These are phyloP conservation scores for Speoplatyrhinus poulsoni DNA, from an alignment of 2,113 vertebrate genomes.

Conservation along the genomic window DNA sequence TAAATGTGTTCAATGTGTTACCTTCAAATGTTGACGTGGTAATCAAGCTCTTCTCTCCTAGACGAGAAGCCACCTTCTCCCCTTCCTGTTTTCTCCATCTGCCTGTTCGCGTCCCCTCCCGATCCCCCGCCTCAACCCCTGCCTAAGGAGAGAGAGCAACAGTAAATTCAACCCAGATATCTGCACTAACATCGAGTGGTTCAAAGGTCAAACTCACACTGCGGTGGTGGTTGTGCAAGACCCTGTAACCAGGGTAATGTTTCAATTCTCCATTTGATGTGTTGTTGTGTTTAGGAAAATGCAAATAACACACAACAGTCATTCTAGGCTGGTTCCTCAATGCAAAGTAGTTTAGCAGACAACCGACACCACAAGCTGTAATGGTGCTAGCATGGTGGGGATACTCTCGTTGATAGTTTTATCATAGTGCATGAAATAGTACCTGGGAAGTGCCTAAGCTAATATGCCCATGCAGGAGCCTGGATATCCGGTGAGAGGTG, in stretches of 20 bases:
- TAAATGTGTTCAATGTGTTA: conserved; percentile 18
- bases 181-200: conserved; percentile 52
- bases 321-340: background rate
- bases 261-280: conserved; percentile 29
- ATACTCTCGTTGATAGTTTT: no score
- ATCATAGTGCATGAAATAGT: no score
- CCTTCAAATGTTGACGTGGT: conserved; percentile 62
- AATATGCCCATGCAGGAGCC: conserved; percentile 70
- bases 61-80: conserved; percentile 51
- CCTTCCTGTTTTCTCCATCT: conserved; percentile 71
- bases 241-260: conserved; percentile 8
- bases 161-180: conserved; percentile 40
- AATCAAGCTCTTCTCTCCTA: conserved; percentile 72
- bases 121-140: conserved; percentile 19
- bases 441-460: conserved; percentile 74
- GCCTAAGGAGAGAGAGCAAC: conserved; percentile 42
- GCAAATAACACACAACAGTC: background rate
- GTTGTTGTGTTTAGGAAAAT: background rate
- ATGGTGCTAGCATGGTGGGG: no score
- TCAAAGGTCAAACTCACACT: conserved; percentile 47
- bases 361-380: no score
- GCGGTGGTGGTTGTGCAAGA: conserved; percentile 30
- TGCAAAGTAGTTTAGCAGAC: no score
- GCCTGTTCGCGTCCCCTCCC: conserved; percentile 20
- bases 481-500: conserved; percentile 75